Percentiles rank a stretch among this genome's conserved stretches.
These are phyloP conservation scores for Strongylocentrotus purpuratus DNA, from an alignment of 35 echinoderm and acorn worm species.

Conservation along the genomic window DNA sequence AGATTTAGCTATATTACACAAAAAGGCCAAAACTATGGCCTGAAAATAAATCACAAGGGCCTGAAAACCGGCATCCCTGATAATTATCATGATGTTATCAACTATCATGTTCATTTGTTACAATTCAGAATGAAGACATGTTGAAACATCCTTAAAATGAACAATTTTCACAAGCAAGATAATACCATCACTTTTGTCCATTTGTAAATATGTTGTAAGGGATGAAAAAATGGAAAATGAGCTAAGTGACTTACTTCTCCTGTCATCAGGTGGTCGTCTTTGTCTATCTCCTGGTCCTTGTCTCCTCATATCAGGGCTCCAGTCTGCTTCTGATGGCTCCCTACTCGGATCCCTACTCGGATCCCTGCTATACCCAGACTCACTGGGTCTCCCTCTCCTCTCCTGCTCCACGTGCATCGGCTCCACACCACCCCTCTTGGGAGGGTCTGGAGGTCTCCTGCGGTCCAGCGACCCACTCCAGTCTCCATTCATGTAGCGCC, in stretches of 20 bases:
- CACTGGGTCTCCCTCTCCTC: conserved; percentile 28
- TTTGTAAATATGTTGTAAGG: background rate
- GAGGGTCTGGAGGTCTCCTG: background rate
- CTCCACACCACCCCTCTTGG: background rate
- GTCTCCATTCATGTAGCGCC: conserved; percentile 15
- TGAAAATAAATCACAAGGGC: too few relatives aligned
- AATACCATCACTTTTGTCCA: too few relatives aligned
- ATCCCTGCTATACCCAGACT: conserved; percentile 44
- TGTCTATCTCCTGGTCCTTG: background rate
- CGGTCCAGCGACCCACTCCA: conserved; percentile 24
- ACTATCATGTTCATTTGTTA: too few relatives aligned
- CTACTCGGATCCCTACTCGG: conserved; percentile 20
- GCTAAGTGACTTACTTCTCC: background rate
- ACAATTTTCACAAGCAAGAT: too few relatives aligned
- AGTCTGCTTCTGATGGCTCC: conserved; percentile 41
- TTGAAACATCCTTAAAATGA: too few relatives aligned
- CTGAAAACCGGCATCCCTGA: too few relatives aligned
- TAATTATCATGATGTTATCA: too few relatives aligned
- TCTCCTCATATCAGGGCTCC: conserved; percentile 40
- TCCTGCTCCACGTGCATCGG: background rate
- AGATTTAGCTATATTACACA: too few relatives aligned
- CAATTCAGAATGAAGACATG: too few relatives aligned
- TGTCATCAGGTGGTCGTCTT: conserved; percentile 33
- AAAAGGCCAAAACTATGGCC: too few relatives aligned
- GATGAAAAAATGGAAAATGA: background rate